A percentile compares a stretch with the other conserved stretches of the same genome.
Evolutionary conservation across 2,888 invertebrate genomes (phyloP).

Genomic region (Synanthedon formicaeformis): DNA sequence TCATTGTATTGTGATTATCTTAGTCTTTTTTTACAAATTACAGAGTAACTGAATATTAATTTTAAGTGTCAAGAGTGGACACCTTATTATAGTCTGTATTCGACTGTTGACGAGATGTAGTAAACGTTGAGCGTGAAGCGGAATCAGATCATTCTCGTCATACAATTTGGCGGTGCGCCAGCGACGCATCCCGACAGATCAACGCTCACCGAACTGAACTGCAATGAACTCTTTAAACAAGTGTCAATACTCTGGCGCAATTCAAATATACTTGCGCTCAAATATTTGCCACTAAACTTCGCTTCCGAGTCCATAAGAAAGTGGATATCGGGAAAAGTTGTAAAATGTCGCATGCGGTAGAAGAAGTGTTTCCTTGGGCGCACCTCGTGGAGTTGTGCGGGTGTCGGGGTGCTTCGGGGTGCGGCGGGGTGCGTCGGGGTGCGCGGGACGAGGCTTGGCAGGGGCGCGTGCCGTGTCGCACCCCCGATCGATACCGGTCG

Average conservation of each 20-base stretch:
- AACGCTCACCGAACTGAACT: slow-evolving; percentile 17
- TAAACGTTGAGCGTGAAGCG: neutral
- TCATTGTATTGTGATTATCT: too few relatives aligned
- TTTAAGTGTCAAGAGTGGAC: too few relatives aligned
- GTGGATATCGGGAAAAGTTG: slow-evolving; percentile 6
- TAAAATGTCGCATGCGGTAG: slow-evolving; percentile 61
- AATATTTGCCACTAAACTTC: too few relatives aligned
- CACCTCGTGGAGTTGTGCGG: slow-evolving; percentile 22
- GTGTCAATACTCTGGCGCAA: slow-evolving; percentile 20
- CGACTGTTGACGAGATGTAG: too few relatives aligned
- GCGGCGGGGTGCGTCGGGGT: slow-evolving; percentile 11
- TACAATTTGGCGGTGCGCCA: slow-evolving; percentile 37
- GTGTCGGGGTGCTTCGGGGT: slow-evolving; percentile 19
- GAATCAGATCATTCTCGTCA: slow-evolving; percentile 30
- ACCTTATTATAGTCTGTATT: too few relatives aligned
- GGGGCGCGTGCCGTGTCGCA: slow-evolving; percentile 44
- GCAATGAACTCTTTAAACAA: slow-evolving; percentile 30
- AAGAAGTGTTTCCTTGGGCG: slow-evolving; percentile 37
- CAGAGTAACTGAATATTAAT: too few relatives aligned
- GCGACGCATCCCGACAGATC: slow-evolving; percentile 14
- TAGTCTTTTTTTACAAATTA: too few relatives aligned
- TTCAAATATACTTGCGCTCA: slow-evolving; percentile 15
- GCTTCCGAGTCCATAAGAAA: neutral
- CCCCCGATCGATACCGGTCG: slow-evolving; percentile 65
- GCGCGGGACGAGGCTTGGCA: slow-evolving; percentile 34